Evolutionary conservation across 2,113 vertebrate genomes (phyloP), one percentile per base, ranked within the genome.

Genomic region (Delphinapterus leucas): DNA sequence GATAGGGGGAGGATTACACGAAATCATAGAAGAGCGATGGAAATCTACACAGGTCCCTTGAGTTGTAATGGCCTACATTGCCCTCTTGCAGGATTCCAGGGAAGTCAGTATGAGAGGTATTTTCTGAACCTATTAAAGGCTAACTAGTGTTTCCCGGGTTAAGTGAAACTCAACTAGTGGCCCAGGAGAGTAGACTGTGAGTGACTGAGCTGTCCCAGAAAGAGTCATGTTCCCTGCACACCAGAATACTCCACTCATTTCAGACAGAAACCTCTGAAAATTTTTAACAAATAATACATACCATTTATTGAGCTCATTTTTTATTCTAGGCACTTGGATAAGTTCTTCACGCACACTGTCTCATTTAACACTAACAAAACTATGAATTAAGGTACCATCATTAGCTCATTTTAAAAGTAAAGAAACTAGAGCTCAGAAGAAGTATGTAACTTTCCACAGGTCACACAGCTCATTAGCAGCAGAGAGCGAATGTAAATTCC

Each of bases 1-100:
- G 20, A n/a, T 23, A 11, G 15, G 33, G 21, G 33, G 5, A 65
- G 47, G 11, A 2, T 49, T 47, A 18, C 2, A 3, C 1, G 6
- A 38, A 0, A 0, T 70, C 23, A 11, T 3, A 38, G 33, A 38
- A 61, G 12, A 73, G 21, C 85, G 23, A 41, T 71, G 44, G 12
- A 25, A 47, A 49, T 89, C 47, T 87, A 21, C 0, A 8, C 5
- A 53, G 53, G 21, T 65, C 17, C 31, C 44, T 44, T 53, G 28
- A 67, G 28, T 20, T 23, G 47, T 8, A 20, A 79, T 58, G 44
- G 8, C 25, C 25, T 38, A 10, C 7, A 7, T 9, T n/a, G 11
- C 14, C 61, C 6, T 53, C 5, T 23, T 38, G 9, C 5, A 47
- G 4, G 71, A 71, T 71, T 70, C 47, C 33, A 63, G 20, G 18